phyloP scores from a whole-genome alignment of 2,888 invertebrate genomes.

The Plagodis dolabraria region DNA sequence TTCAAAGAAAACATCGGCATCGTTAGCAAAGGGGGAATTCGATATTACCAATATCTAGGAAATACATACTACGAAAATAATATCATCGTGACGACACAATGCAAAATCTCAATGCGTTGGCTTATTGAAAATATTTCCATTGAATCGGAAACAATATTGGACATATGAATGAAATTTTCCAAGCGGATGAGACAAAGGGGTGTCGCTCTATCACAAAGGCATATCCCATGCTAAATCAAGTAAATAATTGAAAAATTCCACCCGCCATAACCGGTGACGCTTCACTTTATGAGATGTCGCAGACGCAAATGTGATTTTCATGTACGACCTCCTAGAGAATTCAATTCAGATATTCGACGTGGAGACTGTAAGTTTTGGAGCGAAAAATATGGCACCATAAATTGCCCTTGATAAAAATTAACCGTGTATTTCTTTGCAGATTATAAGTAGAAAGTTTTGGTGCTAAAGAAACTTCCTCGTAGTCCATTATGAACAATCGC shows the following conservation, averaged over 20 bases:
- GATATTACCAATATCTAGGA: slow-evolving; percentile 26
- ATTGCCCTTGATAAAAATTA: too few species aligned
- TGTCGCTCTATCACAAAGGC: slow-evolving; percentile 48
- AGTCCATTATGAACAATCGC: too few species aligned
- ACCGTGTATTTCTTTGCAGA: too few species aligned
- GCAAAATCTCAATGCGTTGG: slow-evolving; percentile 52
- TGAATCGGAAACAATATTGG: slow-evolving; percentile 70
- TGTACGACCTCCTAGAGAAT: slow-evolving; percentile 31
- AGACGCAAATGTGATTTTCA: slow-evolving; percentile 40
- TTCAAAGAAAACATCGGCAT: slow-evolving; percentile 7
- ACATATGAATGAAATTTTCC: slow-evolving; percentile 70
- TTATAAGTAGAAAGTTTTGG: too few species aligned
- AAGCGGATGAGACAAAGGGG: slow-evolving; percentile 57
- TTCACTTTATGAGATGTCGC: slow-evolving; percentile 35
- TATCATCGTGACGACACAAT: slow-evolving; percentile 54
- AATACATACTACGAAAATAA: slow-evolving; percentile 44
- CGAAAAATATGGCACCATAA: too few species aligned
- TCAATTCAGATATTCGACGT: slow-evolving; percentile 24
- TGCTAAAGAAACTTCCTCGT: too few species aligned
- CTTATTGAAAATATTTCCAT: slow-evolving; percentile 78
- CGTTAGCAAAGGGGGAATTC: slow-evolving; percentile 7
- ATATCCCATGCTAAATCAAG: slow-evolving; percentile 49
- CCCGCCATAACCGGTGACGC: slow-evolving; percentile 29
- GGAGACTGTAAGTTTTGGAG: slow-evolving; percentile 2
- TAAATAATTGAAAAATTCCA: slow-evolving; percentile 58